Conservation (phyloP, 2,888 invertebrate genomes). For the Cylindroiulus punctatus region DNA sequence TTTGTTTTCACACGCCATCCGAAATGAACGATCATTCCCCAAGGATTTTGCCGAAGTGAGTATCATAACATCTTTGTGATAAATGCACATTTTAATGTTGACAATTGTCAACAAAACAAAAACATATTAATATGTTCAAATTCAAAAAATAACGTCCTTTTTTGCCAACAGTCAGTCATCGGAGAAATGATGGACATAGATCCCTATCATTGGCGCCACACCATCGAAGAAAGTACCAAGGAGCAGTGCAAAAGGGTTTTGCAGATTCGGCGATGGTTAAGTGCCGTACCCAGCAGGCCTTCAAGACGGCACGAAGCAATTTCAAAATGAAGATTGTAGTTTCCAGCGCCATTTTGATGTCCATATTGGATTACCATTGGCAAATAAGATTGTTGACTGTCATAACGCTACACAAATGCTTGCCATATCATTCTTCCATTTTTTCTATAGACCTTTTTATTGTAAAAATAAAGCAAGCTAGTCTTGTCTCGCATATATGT, state of each 20-base stretch:
- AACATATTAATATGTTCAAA: background rate
- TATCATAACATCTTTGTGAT: slow-evolving; percentile 31
- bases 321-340: slow-evolving; percentile 1
- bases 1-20: slow-evolving; percentile 98
- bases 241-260: slow-evolving; percentile 80
- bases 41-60: slow-evolving; percentile 86
- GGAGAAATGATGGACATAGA: slow-evolving; percentile 94
- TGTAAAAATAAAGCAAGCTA: too few relatives aligned
- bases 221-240: slow-evolving; percentile 78
- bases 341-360: background rate
- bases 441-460: too few relatives aligned
- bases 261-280: slow-evolving; percentile 76
- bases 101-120: background rate
- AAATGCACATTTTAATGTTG: background rate
- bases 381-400: too few relatives aligned
- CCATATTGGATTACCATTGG: background rate
- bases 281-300: too few relatives aligned
- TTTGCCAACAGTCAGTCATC: slow-evolving; percentile 78
- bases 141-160: background rate
- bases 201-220: slow-evolving; percentile 85
- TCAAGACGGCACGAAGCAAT: slow-evolving; percentile 59
- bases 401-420: too few relatives aligned
- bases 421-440: too few relatives aligned
- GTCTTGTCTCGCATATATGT: too few relatives aligned
- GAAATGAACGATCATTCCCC: slow-evolving; percentile 89